Evolutionary conservation across 2,888 invertebrate species (phyloP).

Genomic region (Euzophera pinguis): DNA sequence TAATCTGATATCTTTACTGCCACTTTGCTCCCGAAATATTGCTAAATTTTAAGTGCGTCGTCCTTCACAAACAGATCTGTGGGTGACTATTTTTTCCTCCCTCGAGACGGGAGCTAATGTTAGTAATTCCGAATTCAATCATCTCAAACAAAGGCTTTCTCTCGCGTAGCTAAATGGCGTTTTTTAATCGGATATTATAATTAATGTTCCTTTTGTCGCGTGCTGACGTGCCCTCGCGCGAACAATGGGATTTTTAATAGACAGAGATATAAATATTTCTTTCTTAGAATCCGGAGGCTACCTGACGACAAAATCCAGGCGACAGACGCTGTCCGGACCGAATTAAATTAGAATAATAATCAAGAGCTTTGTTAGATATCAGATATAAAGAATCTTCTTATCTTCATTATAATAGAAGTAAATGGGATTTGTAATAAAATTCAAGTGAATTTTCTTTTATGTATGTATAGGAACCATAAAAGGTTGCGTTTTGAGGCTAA

Average conservation of each 20-base stretch:
- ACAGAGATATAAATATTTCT: slow-evolving; percentile 76
- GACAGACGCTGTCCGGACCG: slow-evolving; percentile 58
- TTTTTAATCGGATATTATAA: slow-evolving; percentile 82
- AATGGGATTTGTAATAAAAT: slow-evolving; percentile 7
- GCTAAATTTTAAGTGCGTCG: slow-evolving; percentile 29
- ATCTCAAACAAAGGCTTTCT: slow-evolving; percentile 75
- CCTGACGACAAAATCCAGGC: slow-evolving; percentile 76
- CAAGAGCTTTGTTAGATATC: slow-evolving; percentile 49
- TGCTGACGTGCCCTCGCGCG: slow-evolving; percentile 77
- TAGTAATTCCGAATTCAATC: slow-evolving; percentile 75
- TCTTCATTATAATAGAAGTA: slow-evolving; percentile 11
- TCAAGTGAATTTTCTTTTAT: neutral
- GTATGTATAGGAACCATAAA: neutral
- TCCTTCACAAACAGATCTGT: slow-evolving; percentile 46
- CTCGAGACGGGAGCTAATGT: slow-evolving; percentile 66
- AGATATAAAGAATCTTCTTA: slow-evolving; percentile 12
- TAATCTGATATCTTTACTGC: slow-evolving; percentile 64
- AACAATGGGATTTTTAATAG: slow-evolving; percentile 78
- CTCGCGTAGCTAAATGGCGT: slow-evolving; percentile 75
- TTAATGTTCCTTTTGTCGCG: slow-evolving; percentile 80
- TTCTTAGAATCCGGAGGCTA: slow-evolving; percentile 74
- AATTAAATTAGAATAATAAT: slow-evolving; percentile 75
- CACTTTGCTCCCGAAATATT: slow-evolving; percentile 37
- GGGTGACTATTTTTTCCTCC: slow-evolving; percentile 44
- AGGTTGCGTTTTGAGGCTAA: slow-evolving; percentile 1